Evolutionary conservation across 1,140 invertebrate genomes (phyloP), one percentile per base, ranked within the genome.

Genomic region (Monomorium pharaonis): DNA sequence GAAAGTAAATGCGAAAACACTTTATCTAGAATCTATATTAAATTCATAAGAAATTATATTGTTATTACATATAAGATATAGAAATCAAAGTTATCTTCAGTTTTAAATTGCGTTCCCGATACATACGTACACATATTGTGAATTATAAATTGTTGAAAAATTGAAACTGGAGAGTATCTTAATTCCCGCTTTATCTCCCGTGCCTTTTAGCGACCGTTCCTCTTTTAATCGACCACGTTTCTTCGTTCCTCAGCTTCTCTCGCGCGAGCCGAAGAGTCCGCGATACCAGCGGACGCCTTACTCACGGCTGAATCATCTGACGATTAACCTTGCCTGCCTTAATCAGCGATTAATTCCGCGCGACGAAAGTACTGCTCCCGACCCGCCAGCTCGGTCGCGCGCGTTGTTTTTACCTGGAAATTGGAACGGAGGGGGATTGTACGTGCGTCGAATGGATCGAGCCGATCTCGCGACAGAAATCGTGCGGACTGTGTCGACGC

Each of bases 321-420:
- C 87, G 78, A 89, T 84, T 84, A 76, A 89, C 88, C 88, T 89
- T 89, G 92, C 92, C 91, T 93, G 91, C 92, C 92, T 94, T 93
- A 93, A 93, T 93, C 91, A 93, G 90, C 91, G 92, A 94, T 94
- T 94, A 93, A 93, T 94, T 92, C 93, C 86, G 87, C 83, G 89
- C 91, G 86, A 93, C 92, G 93, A 93, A 94, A 93, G 92, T 94
- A 72, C 89, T 87, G 89, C 89, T 91, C 89, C 88, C 89, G 65
- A 88, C 76, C 65, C 83, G 47, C 27, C 18, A n/a, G 86, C 89
- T 90, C 90, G 89, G 89, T 89, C 74, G 67, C 76, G 75, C 87
- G 90, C 90, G 92, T 83, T 78, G 83, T 89, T 91, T 92, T 65
- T 89, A 93, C 90, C 90, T 93, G 93, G 93, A 94, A 94, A 94